Conservation (phyloP, 2,797 vertebrate species). For the Avahi laniger region DNA sequence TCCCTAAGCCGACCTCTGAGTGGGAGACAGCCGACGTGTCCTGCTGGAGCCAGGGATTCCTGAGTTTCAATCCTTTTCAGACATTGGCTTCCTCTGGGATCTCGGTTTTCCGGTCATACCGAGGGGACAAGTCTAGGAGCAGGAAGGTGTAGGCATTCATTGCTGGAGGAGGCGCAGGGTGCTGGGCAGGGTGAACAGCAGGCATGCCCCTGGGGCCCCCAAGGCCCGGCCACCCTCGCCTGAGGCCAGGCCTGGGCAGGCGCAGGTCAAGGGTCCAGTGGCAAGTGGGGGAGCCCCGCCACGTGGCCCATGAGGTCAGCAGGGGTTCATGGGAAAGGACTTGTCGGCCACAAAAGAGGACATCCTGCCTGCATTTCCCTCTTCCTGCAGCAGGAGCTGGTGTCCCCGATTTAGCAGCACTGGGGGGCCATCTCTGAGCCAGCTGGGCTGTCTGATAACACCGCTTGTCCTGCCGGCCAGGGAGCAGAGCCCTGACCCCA, state of each 20-base stretch:
- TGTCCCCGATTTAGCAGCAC: conserved; percentile 88
- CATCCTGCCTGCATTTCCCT: conserved; percentile 88
- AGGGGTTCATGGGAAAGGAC: conserved; percentile 92
- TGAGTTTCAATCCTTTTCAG: conserved; percentile 70
- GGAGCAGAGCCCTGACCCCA: conserved; percentile 81
- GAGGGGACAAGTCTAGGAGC: conserved; percentile 66
- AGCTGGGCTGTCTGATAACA: conserved; percentile 87
- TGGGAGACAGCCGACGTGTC: conserved; percentile 54
- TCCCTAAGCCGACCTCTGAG: background rate
- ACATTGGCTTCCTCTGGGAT: conserved; percentile 79
- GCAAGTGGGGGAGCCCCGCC: conserved; percentile 51
- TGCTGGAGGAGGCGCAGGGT: background rate
- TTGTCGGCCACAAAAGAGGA: conserved; percentile 89
- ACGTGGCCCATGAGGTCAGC: conserved; percentile 85
- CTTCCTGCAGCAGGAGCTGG: conserved; percentile 86
- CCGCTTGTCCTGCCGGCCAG: background rate
- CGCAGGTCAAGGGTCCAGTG: background rate
- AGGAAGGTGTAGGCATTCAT: conserved; percentile 57
- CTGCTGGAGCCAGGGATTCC: conserved; percentile 66
- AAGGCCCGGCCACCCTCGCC: accelerated
- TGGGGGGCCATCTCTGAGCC: conserved; percentile 87
- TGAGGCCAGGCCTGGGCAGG: accelerated
- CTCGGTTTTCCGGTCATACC: conserved; percentile 70
- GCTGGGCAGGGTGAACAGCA: background rate
- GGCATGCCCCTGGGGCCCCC: background rate